Percentiles rank a stretch among this genome's conserved stretches.
phyloP scores from a whole-genome alignment of 1,140 invertebrate genomes.

The Helicoverpa armigera region DNA sequence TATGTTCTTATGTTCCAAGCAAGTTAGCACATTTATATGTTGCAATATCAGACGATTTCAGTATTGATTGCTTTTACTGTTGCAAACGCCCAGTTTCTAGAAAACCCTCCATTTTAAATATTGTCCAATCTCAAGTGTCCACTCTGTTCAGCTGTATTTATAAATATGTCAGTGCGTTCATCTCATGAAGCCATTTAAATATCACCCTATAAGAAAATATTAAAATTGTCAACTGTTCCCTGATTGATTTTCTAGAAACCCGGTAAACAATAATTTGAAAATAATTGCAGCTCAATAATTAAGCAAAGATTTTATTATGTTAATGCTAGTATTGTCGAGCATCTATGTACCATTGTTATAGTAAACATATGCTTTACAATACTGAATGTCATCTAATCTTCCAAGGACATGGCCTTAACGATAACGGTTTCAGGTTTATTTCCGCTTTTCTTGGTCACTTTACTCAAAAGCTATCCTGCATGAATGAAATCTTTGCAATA shows the following conservation, averaged over 20 bases:
- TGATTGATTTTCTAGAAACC: conserved; percentile 1
- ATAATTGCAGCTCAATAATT: neutral
- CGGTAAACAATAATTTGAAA: too few relatives aligned
- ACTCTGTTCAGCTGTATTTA: too few relatives aligned
- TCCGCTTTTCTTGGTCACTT: too few relatives aligned
- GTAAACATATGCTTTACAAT: neutral
- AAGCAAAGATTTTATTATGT: neutral
- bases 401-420: neutral
- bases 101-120: neutral
- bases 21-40: conserved; percentile 3
- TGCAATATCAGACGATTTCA: neutral
- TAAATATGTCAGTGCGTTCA: too few relatives aligned
- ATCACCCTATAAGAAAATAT: too few relatives aligned
- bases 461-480: neutral
- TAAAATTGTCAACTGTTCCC: too few relatives aligned
- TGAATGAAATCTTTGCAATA: conserved; percentile 7
- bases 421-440: too few relatives aligned
- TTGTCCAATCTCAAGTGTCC: neutral
- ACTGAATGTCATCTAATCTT: neutral
- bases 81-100: conserved; percentile 2
- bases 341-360: too few relatives aligned
- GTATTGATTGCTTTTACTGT: neutral
- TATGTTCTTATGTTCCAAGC: conserved; percentile 14
- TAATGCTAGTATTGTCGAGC: neutral
- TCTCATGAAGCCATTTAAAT: too few relatives aligned